These are phyloP conservation scores for Sipha maydis DNA, from an alignment of 2,888 invertebrate genomes.

Conservation along the genomic window DNA sequence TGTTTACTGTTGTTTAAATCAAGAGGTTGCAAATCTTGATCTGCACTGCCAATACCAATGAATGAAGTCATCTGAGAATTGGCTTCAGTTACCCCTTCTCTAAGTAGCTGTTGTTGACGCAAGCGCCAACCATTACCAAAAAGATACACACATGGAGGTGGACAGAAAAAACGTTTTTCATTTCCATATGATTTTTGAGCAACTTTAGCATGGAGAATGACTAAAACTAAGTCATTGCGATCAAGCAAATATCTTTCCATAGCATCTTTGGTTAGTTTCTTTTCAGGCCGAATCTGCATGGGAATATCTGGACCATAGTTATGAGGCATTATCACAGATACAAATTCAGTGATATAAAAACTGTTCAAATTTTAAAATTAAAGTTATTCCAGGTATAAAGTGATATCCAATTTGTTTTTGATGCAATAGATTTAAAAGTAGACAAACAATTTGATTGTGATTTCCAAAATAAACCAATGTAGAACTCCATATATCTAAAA, in stretches of 20 bases:
- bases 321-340: conserved; percentile 78
- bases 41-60: conserved; percentile 97
- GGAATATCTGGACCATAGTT: conserved; percentile 73
- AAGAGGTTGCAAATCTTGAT: conserved; percentile 98
- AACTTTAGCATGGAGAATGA: conserved; percentile 98
- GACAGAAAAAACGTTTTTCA: conserved; percentile 99
- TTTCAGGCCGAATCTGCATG: conserved; percentile 67
- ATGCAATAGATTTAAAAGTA: not conserved
- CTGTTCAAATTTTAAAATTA: not conserved
- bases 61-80: conserved; percentile 95
- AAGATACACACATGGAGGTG: conserved; percentile 98
- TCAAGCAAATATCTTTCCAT: conserved; percentile 97
- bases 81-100: conserved; percentile 74
- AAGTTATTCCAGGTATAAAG: not conserved
- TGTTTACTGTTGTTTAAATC: conserved; percentile 97
- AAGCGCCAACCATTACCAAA: conserved; percentile 97
- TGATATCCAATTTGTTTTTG: not conserved
- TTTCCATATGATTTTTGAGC: conserved; percentile 99
- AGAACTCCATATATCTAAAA: conserved; percentile 1
- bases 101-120: conserved; percentile 90
- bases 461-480: conserved; percentile 5
- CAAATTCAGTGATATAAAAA: not conserved
- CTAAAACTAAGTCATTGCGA: conserved; percentile 93
- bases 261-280: conserved; percentile 85
- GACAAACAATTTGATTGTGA: not conserved